Conservation (phyloP, 2,888 invertebrate genomes). For the Pristionchus maxplancki region DNA sequence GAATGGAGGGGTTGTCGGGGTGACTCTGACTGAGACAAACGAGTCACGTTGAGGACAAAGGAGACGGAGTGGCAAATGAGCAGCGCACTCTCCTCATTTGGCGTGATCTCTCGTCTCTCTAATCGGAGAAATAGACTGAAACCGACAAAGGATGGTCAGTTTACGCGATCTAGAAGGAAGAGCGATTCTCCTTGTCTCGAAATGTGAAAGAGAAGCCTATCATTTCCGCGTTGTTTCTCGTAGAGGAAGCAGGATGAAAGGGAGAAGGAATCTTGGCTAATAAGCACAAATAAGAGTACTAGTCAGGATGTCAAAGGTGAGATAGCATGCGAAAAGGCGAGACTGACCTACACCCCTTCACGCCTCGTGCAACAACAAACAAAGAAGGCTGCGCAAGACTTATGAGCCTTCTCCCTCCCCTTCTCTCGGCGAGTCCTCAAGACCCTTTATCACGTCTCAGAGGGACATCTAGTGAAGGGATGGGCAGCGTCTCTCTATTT, state of each 20-base stretch:
- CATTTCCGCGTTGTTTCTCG: neutral
- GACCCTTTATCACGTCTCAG: slow-evolving; percentile 39
- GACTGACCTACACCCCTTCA: neutral
- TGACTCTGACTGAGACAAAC: slow-evolving; percentile 12
- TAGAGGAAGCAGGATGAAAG: neutral
- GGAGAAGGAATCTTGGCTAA: neutral
- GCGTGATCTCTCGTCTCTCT: neutral
- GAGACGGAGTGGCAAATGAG: neutral
- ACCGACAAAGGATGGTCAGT: neutral
- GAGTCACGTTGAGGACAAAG: neutral
- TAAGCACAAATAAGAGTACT: too few species aligned
- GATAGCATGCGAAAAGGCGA: neutral
- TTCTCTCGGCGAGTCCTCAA: slow-evolving; percentile 29
- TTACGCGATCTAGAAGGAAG: neutral
- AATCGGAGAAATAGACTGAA: neutral
- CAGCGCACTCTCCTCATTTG: neutral
- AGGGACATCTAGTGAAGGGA: neutral
- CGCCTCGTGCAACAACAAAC: slow-evolving; percentile 20
- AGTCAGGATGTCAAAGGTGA: too few species aligned
- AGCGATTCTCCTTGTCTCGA: neutral
- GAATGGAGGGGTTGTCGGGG: neutral
- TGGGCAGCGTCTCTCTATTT: too few species aligned
- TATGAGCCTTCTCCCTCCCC: neutral
- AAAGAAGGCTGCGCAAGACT: slow-evolving; percentile 31
- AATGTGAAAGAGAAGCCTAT: neutral